phyloP scores from a whole-genome alignment of 2,797 vertebrate species.

The Aplochiton taeniatus region DNA sequence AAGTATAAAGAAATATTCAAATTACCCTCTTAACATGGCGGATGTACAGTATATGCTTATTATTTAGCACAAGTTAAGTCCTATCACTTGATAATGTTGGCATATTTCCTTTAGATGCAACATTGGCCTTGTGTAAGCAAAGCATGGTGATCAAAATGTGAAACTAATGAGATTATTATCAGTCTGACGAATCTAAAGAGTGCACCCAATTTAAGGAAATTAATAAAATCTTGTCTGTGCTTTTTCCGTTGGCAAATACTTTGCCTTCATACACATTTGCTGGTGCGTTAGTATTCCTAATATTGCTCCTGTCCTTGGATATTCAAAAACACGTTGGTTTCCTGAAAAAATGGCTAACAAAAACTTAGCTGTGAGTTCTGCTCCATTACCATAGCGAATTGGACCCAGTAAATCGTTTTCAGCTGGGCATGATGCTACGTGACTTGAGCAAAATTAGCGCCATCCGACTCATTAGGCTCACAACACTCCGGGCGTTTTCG shows the following conservation, averaged over 20 bases:
- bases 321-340: not conserved
- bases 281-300: slow-evolving; percentile 2
- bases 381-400: not conserved
- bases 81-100: slow-evolving; percentile 7
- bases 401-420: not conserved
- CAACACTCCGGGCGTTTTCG: not conserved
- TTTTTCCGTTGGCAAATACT: slow-evolving; percentile 18
- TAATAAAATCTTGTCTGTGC: slow-evolving; percentile 14
- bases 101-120: slow-evolving; percentile 14
- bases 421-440: not conserved
- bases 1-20: not conserved
- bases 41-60: slow-evolving; percentile 5
- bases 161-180: slow-evolving; percentile 4
- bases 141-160: slow-evolving; percentile 23
- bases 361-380: slow-evolving; percentile 4
- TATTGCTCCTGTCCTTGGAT: not conserved
- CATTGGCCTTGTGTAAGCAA: slow-evolving; percentile 19
- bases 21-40: not conserved
- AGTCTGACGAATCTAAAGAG: slow-evolving; percentile 1
- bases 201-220: not conserved
- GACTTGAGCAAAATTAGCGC: slow-evolving; percentile 6
- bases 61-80: not conserved
- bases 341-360: not conserved
- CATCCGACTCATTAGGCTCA: slow-evolving; percentile 10
- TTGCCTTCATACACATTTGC: slow-evolving; percentile 23